Evolutionary conservation across 2,888 invertebrate species (phyloP), one percentile per base, ranked within the genome.

Genomic region (Drosophila anceps): DNA sequence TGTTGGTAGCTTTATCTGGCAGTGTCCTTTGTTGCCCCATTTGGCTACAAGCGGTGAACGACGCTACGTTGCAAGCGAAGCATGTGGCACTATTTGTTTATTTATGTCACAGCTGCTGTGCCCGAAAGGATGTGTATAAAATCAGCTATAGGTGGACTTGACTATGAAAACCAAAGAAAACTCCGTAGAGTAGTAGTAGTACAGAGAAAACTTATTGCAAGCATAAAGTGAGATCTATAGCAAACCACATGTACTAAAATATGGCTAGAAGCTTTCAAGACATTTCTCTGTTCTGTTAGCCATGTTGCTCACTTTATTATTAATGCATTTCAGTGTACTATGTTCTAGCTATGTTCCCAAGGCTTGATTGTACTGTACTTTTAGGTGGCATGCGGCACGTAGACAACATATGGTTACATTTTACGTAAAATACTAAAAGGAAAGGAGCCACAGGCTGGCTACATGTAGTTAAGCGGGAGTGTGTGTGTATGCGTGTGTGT

Each of bases 101-200:
- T 84, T 84, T 84, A 87, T 84, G 81, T 63, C 81, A 51, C 76
- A 76, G 71, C 73, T 65, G 82, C 72, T 58, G 80, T 66, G 69
- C 33, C 39, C 43, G 10, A 71, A 68, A 55, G 74, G 48, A 73
- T 69, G 71, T 85, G 64, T 66, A 73, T 50, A 43, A 46, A 13
- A 39, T 41, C 20, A 50, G 51, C 63, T 50, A 83, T 76, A 81
- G 82, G 65, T 55, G 29, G 39, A 44, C 9, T 15, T 55, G 27
- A 8, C 76, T 73, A 76, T 18, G 55, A 13, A 8, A 50, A 44
- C 37, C 20, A 12, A 20, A 31, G 29, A 15, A 6, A 35, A 44
- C n/a, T n/a, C n/a, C n/a, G n/a, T n/a, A n/a, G n/a, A n/a, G n/a
- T n/a, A n/a, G n/a, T n/a, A n/a, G n/a, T n/a, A n/a, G n/a, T n/a